Evolutionary conservation across 2,888 invertebrate species (phyloP), one percentile per base, ranked within the genome.

Genomic region (Erebia ligea): DNA sequence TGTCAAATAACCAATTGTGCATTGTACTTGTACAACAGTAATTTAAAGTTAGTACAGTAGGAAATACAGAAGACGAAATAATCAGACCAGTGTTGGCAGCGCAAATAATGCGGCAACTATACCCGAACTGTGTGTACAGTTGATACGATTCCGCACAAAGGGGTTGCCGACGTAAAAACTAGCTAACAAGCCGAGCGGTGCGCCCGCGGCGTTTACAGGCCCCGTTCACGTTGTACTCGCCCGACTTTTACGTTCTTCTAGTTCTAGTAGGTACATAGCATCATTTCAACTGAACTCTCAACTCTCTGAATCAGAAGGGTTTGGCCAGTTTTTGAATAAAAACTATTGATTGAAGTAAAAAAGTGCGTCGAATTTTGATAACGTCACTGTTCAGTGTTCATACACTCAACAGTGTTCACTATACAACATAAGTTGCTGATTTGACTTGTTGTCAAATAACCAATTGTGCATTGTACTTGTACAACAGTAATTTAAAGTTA

Each of bases 71-170:
- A 72, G 66, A 66, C 62, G 56, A 57, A 57, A 73, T 69, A 70
- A 70, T 74, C 70, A 69, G 68, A 67, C 50, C 67, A 69, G 67
- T 70, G 73, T 74, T 74, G 74, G 19, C 52, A 52, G 74, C 50
- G 67, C 67, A 73, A 73, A 73, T 73, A 73, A 71, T 48, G 68
- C 69, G 62, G 15, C 50, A 54, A 54, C 71, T 71, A 69, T 42
- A 67, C 59, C n/a, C 19, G 62, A 40, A n/a, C 61, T 64, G 71
- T 71, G 71, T 81, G 82, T 77, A 81, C 82, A 48, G 85, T 84
- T 89, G 90, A 91, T 90, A 86, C 85, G 86, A 90, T 90, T 81
- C 81, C 77, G 81, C 82, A 86, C 91, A 91, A 90, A 91, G 90
- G 90, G 89, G 87, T 86, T 85, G 85, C 84, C 80, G 75, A 70